Base-by-base conservation (phyloP, 2,888 invertebrate species). In the Meteorus cinctellus region DNA sequence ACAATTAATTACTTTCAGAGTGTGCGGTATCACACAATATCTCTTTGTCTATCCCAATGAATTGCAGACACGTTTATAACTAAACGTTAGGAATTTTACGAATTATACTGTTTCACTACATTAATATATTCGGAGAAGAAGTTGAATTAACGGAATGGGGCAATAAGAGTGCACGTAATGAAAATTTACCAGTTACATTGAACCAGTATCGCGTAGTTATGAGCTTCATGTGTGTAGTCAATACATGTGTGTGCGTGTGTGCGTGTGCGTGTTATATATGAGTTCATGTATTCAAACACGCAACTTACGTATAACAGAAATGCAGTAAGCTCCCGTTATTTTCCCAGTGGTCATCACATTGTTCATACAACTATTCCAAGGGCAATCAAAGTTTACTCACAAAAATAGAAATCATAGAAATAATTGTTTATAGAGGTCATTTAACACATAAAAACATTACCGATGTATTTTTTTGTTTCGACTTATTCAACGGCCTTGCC, bases 391-490 rank as follows among this genome's bases (percentile, higher is more conserved):
- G 69, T 73, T 41, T 55, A 67, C 71, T 75, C 72, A 66, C 36
- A 8, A 41, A 41, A 41, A 41, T 41, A 12, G 41, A 41, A 41
- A 41, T 12, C 12, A 41, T 41, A 2, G 65, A 41, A 63, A 60
- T 69, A 62, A 66, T 60, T 45, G 24, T 41, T 60, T 12, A 48
- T 31, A 41, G 41, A 65, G 34, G 41, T 70, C 70, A 70, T 71
- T 55, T 59, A 59, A 60, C 62, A 63, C 55, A 51, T 75, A 68
- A 77, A 55, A 70, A 63, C 31, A 74, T 55, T 78, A 79, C 82
- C 84, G 82, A 83, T 84, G 84, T 85, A 84, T 75, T 78, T 79
- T 77, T 68, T 74, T 34, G 51, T 77, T 78, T 83, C 8, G 12
- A 83, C 81, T 80, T 83, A 4, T 48, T 16, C 14, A 5, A n/a